Conservation (phyloP, 2,888 invertebrate genomes). For the Augochlorella aurata region DNA sequence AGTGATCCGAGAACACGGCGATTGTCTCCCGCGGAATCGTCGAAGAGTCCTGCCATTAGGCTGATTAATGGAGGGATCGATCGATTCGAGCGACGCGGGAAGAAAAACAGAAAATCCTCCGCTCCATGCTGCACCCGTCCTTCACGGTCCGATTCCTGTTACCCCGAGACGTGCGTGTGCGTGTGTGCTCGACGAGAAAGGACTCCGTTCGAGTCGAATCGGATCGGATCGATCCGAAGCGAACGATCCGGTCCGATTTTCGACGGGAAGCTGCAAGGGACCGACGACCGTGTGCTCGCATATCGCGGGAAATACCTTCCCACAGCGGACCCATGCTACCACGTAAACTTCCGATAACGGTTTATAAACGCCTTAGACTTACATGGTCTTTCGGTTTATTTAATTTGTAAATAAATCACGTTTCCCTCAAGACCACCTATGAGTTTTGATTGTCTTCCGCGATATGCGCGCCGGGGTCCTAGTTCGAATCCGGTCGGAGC, state of each 20-base stretch:
- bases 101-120: slow-evolving; percentile 36
- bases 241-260: slow-evolving; percentile 17
- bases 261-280: background rate
- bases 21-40: background rate
- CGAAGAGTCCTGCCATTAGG: slow-evolving; percentile 2
- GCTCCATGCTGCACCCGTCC: slow-evolving; percentile 38
- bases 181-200: slow-evolving; percentile 43
- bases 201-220: slow-evolving; percentile 8
- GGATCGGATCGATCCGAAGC: background rate
- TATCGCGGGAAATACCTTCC: slow-evolving; percentile 17
- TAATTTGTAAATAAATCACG: slow-evolving; percentile 49
- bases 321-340: background rate
- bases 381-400: slow-evolving; percentile 23
- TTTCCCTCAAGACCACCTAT: slow-evolving; percentile 1
- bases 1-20: background rate
- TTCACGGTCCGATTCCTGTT: slow-evolving; percentile 25
- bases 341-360: background rate
- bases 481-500: no score
- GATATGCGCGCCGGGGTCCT: slow-evolving; percentile 6
- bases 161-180: slow-evolving; percentile 48
- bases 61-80: background rate
- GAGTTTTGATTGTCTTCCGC: slow-evolving; percentile 15
- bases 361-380: background rate
- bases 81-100: slow-evolving; percentile 19
- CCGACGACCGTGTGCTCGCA: slow-evolving; percentile 5